Evolutionary conservation across 2,113 vertebrate genomes (phyloP), one percentile per base, ranked within the genome.

Genomic region (Nematolebias whitei): DNA sequence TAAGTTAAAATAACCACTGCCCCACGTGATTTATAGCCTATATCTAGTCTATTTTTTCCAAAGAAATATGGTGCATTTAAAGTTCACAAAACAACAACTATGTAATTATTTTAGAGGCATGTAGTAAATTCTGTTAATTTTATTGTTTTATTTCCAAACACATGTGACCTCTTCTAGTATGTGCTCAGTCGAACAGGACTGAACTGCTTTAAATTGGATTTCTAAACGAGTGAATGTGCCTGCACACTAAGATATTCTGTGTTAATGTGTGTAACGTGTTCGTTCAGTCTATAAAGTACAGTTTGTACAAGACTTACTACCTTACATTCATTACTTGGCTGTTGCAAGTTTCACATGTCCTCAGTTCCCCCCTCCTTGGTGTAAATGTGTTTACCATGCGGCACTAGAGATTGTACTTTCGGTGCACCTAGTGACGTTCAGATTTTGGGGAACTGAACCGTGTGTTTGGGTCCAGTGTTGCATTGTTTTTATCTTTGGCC

Each of bases 391-490:
- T 89, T 84, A 85, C 87, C 75, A 86, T 76, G 77, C 73, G 84
- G 80, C 89, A 88, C 87, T 88, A 85, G 85, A 77, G 88, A 89
- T 90, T 92, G 85, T 92, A 88, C 88, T 92, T 86, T 72, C 85
- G 88, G 89, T 90, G 91, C 88, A 92, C 74, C 85, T 89, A 83
- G 87, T 90, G 82, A 58, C 59, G 67, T 86, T 88, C 85, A 80
- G 84, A 82, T 76, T 76, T 85, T 80, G 85, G 84, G 83, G 85
- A 85, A 80, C 66, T 86, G 57, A 87, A 83, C 81, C 86, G 77
- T 87, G 78, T 90, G 80, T 88, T 85, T 72, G 75, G 85, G 78
- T 88, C 80, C 78, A 80, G 83, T 87, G 81, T 91, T 87, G 76
- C 80, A 86, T 87, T 79, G 77, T 85, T 88, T 87, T 87, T 85